Evolutionary conservation across 2,888 invertebrate genomes (phyloP), one percentile per base, ranked within the genome.

Genomic region (Imbricaverruca yamaguchii): DNA sequence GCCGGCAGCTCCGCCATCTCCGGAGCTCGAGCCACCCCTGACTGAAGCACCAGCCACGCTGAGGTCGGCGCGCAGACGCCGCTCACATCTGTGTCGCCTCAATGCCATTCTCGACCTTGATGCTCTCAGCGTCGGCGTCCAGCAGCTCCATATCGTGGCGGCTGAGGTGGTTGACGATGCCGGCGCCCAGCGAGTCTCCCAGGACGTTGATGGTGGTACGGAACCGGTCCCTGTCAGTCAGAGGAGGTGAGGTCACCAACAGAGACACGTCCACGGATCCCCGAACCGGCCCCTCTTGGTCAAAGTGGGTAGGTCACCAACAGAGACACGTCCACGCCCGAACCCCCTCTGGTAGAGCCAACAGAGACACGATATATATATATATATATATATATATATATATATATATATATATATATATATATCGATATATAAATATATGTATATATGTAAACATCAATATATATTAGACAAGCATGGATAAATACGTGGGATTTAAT

Each of bases 161-260:
- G 81, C 83, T 83, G n/a, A 83, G 81, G 77, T 83, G 83, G 79
- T 83, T 83, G 23, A 83, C 83, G 18, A 83, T 82, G 8, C 83
- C 83, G 57, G 83, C 83, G 23, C 83, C 83, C 57, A 83, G 81
- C 57, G 82, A 82, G 83, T 83, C 83, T 25, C 83, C 83, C 12
- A 83, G 81, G 15, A 83, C 83, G 83, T 83, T 83, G 81, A 83
- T 83, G 82, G 83, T 83, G 78, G 83, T 83, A 65, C 83, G 83
- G 82, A 83, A 83, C 7, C 83, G 83, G 67, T 83, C 83, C 65
- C 83, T 83, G 21, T 11, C 21, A 78, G 21, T 11, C 9, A 78
- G 10, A 78, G 12, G 23, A 12, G 39, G 39, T 39, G 39, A 39
- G 39, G 39, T 39, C 39, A 39, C 39, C 39, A 39, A 39, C 39